Evolutionary conservation across 2,797 vertebrate species (phyloP).

Genomic region (Pseudomugil gertrudae): DNA sequence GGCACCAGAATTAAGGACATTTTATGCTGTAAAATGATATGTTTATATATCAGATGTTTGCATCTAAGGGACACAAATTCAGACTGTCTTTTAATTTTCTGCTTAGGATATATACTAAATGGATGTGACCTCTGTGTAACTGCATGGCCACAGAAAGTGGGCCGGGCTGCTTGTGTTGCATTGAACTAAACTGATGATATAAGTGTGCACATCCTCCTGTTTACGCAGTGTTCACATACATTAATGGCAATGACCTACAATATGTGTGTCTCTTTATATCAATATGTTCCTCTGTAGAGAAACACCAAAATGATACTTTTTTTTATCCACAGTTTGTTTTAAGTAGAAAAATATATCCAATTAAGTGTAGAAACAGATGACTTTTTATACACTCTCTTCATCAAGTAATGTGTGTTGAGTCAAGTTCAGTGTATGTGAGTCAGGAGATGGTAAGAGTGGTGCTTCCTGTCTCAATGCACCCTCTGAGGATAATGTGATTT

Average conservation of each 20-base stretch:
- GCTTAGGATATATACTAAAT: not conserved
- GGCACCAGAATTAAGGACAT: not conserved
- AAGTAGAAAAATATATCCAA: not conserved
- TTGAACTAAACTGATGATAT: not conserved
- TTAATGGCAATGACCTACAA: not conserved
- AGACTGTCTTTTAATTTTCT: not conserved
- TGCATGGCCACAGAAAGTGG: not conserved
- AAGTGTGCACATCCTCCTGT: not conserved
- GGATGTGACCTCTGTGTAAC: not conserved
- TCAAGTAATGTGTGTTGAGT: slow-evolving; percentile 21
- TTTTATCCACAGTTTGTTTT: slow-evolving; percentile 1
- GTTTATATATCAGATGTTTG: not conserved
- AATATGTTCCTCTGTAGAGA: too few species aligned
- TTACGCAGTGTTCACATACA: not conserved
- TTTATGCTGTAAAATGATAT: not conserved
- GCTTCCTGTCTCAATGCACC: slow-evolving; percentile 72
- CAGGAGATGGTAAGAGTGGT: slow-evolving; percentile 62
- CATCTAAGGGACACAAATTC: not conserved
- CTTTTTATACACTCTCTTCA: not conserved
- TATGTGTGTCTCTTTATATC: not conserved
- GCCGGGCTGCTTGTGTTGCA: not conserved
- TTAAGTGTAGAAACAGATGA: not conserved
- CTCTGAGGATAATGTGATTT: slow-evolving; percentile 81
- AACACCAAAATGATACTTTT: not conserved
- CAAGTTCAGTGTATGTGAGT: slow-evolving; percentile 35